These are phyloP conservation scores for Turritopsis dohrnii DNA, from an alignment of 30 jellyfish, hydroid and myxozoan species.

Conservation along the genomic window DNA sequence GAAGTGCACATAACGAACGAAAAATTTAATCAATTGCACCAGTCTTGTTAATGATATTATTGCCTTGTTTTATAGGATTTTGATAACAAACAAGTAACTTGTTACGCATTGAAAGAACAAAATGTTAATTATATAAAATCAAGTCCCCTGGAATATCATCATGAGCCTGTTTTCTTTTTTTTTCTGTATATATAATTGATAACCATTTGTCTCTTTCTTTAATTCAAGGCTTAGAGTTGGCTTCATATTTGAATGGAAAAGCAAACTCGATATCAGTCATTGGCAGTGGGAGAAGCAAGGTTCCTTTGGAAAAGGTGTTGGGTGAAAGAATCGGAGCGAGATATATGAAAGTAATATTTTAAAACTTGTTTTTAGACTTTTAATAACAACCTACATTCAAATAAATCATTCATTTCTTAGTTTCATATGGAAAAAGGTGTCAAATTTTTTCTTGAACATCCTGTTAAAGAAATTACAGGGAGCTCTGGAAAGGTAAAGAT, in stretches of 20 bases:
- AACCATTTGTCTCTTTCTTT: not conserved
- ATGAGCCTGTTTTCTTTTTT: not conserved
- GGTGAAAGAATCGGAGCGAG: constrained; percentile 37
- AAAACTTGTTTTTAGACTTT: not conserved
- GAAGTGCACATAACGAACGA: too few relatives aligned
- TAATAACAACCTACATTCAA: not conserved
- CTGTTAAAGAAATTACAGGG: constrained; percentile 26
- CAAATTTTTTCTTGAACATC: constrained; percentile 11
- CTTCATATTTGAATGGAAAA: constrained; percentile 34
- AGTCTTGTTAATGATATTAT: too few relatives aligned
- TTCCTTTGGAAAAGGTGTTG: constrained; percentile 34
- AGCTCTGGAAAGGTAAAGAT: constrained; percentile 8
- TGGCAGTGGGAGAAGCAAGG: constrained; percentile 45
- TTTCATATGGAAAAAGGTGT: constrained; percentile 27
- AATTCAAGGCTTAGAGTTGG: constrained; percentile 42
- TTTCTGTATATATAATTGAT: not conserved
- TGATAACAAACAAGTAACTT: too few relatives aligned
- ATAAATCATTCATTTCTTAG: not conserved
- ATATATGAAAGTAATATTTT: constrained; percentile 16
- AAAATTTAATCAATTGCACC: too few relatives aligned
- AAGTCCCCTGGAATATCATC: not conserved
- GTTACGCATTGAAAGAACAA: too few relatives aligned
- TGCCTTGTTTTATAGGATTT: too few relatives aligned
- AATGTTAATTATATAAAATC: too few relatives aligned
- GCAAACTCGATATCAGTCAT: constrained; percentile 47